Evolutionary conservation across 2,113 vertebrate species (phyloP), one percentile per base, ranked within the genome.

Genomic region (Hydropotes inermis): DNA sequence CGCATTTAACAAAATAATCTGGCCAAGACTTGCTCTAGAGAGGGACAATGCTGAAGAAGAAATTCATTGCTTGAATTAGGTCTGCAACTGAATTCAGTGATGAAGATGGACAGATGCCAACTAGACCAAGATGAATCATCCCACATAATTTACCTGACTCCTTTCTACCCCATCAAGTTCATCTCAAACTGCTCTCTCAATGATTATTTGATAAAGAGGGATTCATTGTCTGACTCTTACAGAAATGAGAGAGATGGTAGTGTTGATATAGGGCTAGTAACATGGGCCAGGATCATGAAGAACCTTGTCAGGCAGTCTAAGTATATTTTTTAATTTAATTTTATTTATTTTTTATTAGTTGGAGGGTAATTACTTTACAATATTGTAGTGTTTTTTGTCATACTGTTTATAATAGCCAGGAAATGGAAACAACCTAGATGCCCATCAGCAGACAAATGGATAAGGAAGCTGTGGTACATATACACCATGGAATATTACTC

Each of bases 91-190:
- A 30, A 0, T 7, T 33, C 9, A 30, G 25, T 27, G 8, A n/a
- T 54, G 17, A 28, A 33, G 30, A 8, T 30, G 17, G 58, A 14
- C 16, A 78, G 15, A 78, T 7, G 3, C 30, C 25, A 89, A 50
- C 3, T 11, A 6, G 33, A 19, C 16, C 13, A 45, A 5, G 9
- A 36, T 2, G 7, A 57, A 23, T 3, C 3, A 6, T 36, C 6
- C 7, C 7, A 33, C 13, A 39, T 2, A 9, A 4, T 13, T 76
- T 5, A 54, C 28, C 19, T 86, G 43, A 50, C 6, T n/a, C 28
- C 9, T 58, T 83, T 14, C 3, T 76, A 7, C 27, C 0, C 4
- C 13, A 70, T 52, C 30, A 57, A 16, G 1, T 54, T 95, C 4
- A 27, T 81, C 2, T 84, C 54, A 60, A 39, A 33, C 16, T 4